Conservation (phyloP, 1,140 invertebrate genomes). For the Xylocopa sonorina region DNA sequence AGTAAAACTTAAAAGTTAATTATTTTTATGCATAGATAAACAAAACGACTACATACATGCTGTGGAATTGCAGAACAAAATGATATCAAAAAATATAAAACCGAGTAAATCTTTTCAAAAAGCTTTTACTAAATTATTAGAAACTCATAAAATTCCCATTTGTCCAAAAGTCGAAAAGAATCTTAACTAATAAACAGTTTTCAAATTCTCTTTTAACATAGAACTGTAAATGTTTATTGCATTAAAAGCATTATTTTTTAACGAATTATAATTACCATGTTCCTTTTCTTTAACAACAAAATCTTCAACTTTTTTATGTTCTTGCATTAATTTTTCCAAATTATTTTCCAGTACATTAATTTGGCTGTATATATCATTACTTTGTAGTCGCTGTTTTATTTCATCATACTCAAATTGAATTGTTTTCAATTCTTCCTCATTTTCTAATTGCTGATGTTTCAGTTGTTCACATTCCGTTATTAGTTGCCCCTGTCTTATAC, state of each 20-base stretch:
- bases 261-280: constrained; percentile 65
- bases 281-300: constrained; percentile 67
- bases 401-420: constrained; percentile 66
- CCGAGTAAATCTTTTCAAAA: constrained; percentile 75
- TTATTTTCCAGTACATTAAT: constrained; percentile 75
- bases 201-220: constrained; percentile 66
- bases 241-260: constrained; percentile 62
- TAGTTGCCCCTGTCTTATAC: constrained; percentile 68
- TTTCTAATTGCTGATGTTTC: constrained; percentile 57
- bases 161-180: constrained; percentile 51
- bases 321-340: constrained; percentile 68
- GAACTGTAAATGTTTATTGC: constrained; percentile 63
- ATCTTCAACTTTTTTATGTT: constrained; percentile 65
- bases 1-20: too few relatives aligned
- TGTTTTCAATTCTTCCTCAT: constrained; percentile 63
- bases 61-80: constrained; percentile 76
- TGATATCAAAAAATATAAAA: constrained; percentile 78
- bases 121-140: not conserved
- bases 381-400: constrained; percentile 70
- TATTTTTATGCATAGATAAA: constrained; percentile 74
- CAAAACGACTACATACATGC: constrained; percentile 78
- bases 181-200: constrained; percentile 63
- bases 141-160: constrained; percentile 6
- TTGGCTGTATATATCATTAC: constrained; percentile 75
- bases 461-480: constrained; percentile 64